Percentiles rank a stretch among this genome's conserved stretches.
Evolutionary conservation across 53 echinoderm and acorn worm genomes (phyloP).

Genomic region (Patiria pectinifera): DNA sequence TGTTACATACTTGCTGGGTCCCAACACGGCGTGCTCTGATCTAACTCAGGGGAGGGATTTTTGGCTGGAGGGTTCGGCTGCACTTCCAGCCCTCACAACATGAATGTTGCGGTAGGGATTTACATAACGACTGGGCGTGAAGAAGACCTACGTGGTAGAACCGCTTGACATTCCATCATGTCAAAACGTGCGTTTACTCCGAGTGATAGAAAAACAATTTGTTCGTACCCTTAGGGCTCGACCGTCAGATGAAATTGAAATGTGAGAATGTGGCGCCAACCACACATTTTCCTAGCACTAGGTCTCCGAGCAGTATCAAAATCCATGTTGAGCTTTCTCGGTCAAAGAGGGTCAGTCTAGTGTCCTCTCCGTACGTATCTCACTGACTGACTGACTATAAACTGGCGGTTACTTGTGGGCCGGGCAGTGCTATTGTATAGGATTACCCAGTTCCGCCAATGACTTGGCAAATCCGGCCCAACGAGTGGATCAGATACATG

Average conservation of each 20-base stretch:
- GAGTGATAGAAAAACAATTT: conserved; percentile 10
- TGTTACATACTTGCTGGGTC: conserved; percentile 27
- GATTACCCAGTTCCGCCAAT: too few species aligned
- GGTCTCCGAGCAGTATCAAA: too few species aligned
- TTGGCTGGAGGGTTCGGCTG: neutral
- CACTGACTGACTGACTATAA: too few species aligned
- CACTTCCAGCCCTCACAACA: neutral
- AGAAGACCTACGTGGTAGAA: neutral
- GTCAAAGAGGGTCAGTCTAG: too few species aligned
- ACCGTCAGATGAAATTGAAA: neutral
- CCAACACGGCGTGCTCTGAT: too few species aligned
- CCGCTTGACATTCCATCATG: neutral
- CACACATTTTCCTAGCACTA: too few species aligned
- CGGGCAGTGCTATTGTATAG: too few species aligned
- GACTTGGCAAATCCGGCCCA: too few species aligned
- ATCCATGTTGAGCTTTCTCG: too few species aligned
- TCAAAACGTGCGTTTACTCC: neutral
- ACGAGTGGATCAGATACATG: too few species aligned
- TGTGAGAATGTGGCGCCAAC: neutral
- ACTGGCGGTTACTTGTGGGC: too few species aligned
- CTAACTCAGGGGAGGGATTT: neutral
- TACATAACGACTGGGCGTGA: neutral
- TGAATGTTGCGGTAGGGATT: neutral
- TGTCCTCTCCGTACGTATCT: too few species aligned
- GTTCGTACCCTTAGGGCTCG: neutral